Percentiles rank a stretch among this genome's conserved stretches.
phyloP scores from a whole-genome alignment of 1,140 invertebrate genomes.

The Drosophila sproati region DNA sequence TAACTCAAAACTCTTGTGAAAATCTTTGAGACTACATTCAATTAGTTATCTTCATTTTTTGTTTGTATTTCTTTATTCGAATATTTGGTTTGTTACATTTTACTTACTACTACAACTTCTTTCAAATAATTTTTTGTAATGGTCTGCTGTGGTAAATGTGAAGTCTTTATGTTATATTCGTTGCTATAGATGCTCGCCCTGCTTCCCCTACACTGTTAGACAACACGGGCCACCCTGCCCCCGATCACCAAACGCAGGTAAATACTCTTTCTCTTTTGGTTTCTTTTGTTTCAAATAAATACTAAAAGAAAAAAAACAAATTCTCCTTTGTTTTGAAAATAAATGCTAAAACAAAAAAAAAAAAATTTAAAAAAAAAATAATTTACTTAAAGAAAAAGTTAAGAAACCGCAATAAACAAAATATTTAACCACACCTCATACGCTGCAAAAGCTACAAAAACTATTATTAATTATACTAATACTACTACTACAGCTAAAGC shows the following conservation, averaged over 20 bases:
- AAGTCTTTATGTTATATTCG: constrained; percentile 87
- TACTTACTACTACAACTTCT: constrained; percentile 78
- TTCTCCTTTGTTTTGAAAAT: constrained; percentile 61
- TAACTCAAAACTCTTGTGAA: constrained; percentile 41
- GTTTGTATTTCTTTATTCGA: constrained; percentile 20
- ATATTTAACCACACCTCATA: constrained; percentile 58
- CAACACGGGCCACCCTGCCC: constrained; percentile 85
- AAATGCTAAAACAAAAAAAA: constrained; percentile 56
- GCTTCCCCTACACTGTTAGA: constrained; percentile 85
- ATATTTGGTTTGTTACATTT: constrained; percentile 43
- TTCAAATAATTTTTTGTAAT: constrained; percentile 84
- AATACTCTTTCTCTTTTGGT: constrained; percentile 84
- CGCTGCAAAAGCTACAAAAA: constrained; percentile 61
- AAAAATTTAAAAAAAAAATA: too few relatives aligned
- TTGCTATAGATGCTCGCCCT: constrained; percentile 86
- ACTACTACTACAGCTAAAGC: constrained; percentile 55
- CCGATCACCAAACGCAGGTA: constrained; percentile 85
- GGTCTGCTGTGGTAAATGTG: constrained; percentile 85
- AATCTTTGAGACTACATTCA: constrained; percentile 64
- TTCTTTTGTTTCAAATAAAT: constrained; percentile 71
- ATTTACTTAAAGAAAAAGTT: constrained; percentile 55
- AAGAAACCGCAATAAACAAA: constrained; percentile 59
- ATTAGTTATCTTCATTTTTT: constrained; percentile 37
- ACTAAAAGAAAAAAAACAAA: constrained; percentile 52
- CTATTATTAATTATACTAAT: constrained; percentile 61